Evolutionary conservation across 1,140 invertebrate species (phyloP), one percentile per base, ranked within the genome.

Genomic region (Nomia melanderi): DNA sequence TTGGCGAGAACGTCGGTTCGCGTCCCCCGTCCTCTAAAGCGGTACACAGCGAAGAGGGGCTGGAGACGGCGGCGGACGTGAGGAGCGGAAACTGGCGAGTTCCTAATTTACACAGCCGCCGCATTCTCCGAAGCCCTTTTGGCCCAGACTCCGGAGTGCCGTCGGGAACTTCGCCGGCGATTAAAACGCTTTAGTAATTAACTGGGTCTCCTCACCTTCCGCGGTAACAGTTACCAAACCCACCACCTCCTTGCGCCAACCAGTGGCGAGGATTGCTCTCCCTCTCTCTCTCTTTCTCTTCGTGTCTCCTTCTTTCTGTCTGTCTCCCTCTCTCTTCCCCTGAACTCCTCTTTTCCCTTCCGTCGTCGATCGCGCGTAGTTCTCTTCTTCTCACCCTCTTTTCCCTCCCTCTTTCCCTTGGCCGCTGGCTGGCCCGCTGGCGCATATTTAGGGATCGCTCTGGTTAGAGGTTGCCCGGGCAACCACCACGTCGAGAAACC

Each of bases 81-180:
- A 64, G 74, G 62, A 77, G 50, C 57, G 74, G 62, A 80, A 79
- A 69, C 72, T 59, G 78, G 75, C 53, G 82, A 81, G 83, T 76
- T 75, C 79, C 76, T 85, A 85, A 85, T 85, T 85, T 85, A 85
- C 76, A 84, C 82, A 77, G 76, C 71, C 82, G 67, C 63, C 82
- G 47, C 83, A 84, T 84, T 83, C 78, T 62, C 33, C 59, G 78
- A 77, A 81, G 81, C 74, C 74, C 78, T 73, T 78, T 76, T 72
- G 74, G 81, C 56, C 74, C 50, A 69, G 66, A 54, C 66, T 70
- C 54, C 20, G 12, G 85, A 84, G 86, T 86, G 82, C 86, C 84
- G 81, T 84, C 86, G 88, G n/a, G 86, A 92, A 92, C 90, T 92
- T 92, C 87, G 90, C 87, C 89, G 91, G 89, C 91, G 91, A 92